Percentiles rank a stretch among this genome's conserved stretches.
These are phyloP conservation scores for Eutrigla gurnardus DNA, from an alignment of 2,797 vertebrate species.

Conservation along the genomic window DNA sequence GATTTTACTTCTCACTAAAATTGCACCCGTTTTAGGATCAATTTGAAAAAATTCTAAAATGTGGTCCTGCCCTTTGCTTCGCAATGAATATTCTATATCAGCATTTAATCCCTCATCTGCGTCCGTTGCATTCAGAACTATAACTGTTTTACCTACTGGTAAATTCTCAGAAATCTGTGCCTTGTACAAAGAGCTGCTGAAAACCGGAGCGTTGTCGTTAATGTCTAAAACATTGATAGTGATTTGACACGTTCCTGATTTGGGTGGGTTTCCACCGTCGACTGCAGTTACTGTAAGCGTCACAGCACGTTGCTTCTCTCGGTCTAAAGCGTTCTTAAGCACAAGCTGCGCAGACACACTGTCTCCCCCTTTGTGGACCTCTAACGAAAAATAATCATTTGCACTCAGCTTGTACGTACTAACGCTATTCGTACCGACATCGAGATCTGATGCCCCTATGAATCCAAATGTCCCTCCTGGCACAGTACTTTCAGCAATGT, in stretches of 20 bases:
- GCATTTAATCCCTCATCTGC: slow-evolving; percentile 67
- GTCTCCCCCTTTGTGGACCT: slow-evolving; percentile 50
- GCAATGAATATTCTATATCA: slow-evolving; percentile 57
- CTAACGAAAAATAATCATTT: slow-evolving; percentile 75
- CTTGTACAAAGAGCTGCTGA: slow-evolving; percentile 67
- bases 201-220: slow-evolving; percentile 73
- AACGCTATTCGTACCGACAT: slow-evolving; percentile 73
- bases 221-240: slow-evolving; percentile 58
- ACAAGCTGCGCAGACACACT: slow-evolving; percentile 67
- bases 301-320: slow-evolving; percentile 61
- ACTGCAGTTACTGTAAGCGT: slow-evolving; percentile 61
- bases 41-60: slow-evolving; percentile 60
- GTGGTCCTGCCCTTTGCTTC: neutral
- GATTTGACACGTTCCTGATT: slow-evolving; percentile 61
- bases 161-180: slow-evolving; percentile 80
- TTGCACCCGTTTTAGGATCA: slow-evolving; percentile 35
- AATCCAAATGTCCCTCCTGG: slow-evolving; percentile 75
- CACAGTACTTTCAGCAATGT: slow-evolving; percentile 75
- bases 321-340: slow-evolving; percentile 71
- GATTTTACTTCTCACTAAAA: slow-evolving; percentile 33
- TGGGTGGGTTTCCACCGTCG: slow-evolving; percentile 69
- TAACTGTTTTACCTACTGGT: slow-evolving; percentile 50
- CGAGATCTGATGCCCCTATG: slow-evolving; percentile 63
- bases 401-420: slow-evolving; percentile 68
- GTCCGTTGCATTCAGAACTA: slow-evolving; percentile 63